Evolutionary conservation across 2,888 invertebrate genomes (phyloP), one percentile per base, ranked within the genome.

Genomic region (Dermolepida albohirtum): DNA sequence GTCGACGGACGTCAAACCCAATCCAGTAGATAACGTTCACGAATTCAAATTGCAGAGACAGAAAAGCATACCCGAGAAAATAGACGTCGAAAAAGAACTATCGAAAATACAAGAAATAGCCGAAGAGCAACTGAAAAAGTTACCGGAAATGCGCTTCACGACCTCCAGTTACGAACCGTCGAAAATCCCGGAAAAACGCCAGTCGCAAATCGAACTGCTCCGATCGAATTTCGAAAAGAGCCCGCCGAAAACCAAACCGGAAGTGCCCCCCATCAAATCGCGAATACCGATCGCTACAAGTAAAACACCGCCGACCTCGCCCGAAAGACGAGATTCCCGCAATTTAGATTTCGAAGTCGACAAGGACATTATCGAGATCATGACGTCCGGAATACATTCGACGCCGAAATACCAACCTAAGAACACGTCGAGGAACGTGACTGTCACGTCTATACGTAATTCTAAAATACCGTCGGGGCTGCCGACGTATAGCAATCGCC

Each of bases 381-480:
- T 83, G 80, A 78, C 81, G n/a, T 78, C 82, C 6, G 71, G 72
- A n/a, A 71, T 77, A 1, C 80, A 80, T 59, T 81, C 82, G 2
- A 81, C 82, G 4, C 81, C 82, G 0, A 79, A 79, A 68, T 77
- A 77, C 69, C 79, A 78, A 68, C 78, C 76, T 72, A 74, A 78
- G 29, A 75, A 79, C 79, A 74, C 78, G 79, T 69, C 84, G 82
- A 80, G 88, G 84, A 81, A 88, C 84, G 80, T 84, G n/a, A 86
- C 89, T 2, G 87, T 89, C 0, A 89, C 89, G n/a, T 89, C 89
- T 0, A 89, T 89, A 52, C 86, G 88, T 71, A 88, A 87, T 75
- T 89, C 89, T 11, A 85, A 82, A 71, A 81, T 83, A 70, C 84
- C 84, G 5, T 83, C 84, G 0, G 83, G 83, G 11, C 69, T 82